Percentiles rank a stretch among this genome's conserved stretches.
These are phyloP conservation scores for Aphaenogaster ashmeadi DNA, from an alignment of 1,140 invertebrate species.

Conservation along the genomic window DNA sequence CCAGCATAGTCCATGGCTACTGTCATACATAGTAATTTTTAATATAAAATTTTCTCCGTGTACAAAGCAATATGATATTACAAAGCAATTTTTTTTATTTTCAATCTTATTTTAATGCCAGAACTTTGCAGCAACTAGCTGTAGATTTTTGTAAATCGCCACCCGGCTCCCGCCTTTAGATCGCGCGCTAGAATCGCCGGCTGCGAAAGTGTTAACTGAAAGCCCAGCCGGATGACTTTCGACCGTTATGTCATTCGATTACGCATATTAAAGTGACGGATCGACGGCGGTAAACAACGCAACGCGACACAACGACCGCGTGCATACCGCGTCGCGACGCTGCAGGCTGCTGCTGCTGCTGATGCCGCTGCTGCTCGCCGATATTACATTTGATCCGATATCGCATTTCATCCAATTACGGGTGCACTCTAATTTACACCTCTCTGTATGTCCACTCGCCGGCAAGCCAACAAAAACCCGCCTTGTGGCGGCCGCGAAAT, in stretches of 20 bases:
- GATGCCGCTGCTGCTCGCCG: not conserved
- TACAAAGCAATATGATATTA: no score
- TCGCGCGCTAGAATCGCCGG: no score
- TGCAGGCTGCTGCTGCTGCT: not conserved
- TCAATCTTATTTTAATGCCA: no score
- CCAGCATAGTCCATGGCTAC: no score
- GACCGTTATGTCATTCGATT: slow-evolving; percentile 59
- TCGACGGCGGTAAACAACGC: slow-evolving; percentile 61
- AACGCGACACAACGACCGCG: not conserved
- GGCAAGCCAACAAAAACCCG: slow-evolving; percentile 46
- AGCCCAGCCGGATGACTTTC: slow-evolving; percentile 47
- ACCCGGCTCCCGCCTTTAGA: no score
- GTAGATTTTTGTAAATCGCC: no score
- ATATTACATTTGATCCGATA: slow-evolving; percentile 67
- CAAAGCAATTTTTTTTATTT: no score
- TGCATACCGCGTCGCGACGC: slow-evolving; percentile 9
- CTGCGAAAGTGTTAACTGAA: slow-evolving; percentile 18
- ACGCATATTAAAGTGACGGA: slow-evolving; percentile 63
- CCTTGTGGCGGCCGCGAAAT: slow-evolving; percentile 52
- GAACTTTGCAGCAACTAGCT: no score
- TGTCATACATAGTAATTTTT: no score
- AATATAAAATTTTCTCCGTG: no score
- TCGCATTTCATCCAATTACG: slow-evolving; percentile 64
- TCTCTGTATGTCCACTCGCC: slow-evolving; percentile 48
- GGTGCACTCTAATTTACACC: slow-evolving; percentile 66